Evolutionary conservation across 92 coral and sea anemone species (phyloP).

Genomic region (Galaxea fascicularis): DNA sequence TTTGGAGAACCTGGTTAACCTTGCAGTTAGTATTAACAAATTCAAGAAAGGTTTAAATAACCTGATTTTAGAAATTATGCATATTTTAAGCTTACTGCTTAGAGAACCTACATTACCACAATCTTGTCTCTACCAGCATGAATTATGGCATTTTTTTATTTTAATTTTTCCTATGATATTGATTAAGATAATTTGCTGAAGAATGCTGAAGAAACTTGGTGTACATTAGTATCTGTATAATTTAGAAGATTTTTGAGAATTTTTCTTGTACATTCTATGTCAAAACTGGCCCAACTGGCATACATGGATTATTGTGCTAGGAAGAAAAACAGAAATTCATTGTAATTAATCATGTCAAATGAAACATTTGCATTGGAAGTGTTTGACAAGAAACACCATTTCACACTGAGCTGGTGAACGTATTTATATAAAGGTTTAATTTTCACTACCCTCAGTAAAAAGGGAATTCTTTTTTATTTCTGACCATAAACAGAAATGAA

Average conservation of each 20-base stretch:
- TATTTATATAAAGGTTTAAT: not conserved
- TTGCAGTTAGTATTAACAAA: not conserved
- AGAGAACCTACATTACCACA: not conserved
- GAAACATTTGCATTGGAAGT: conserved; percentile 26
- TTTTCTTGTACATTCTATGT: not conserved
- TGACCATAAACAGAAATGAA: not conserved
- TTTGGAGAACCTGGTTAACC: conserved; percentile 37
- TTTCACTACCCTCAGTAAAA: not conserved
- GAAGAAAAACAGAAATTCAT: conserved; percentile 4
- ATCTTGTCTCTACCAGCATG: conserved; percentile 13
- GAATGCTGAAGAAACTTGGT: not conserved
- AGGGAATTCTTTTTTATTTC: not conserved
- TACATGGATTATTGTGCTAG: not conserved
- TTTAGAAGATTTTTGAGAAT: not conserved
- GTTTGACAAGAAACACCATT: not conserved
- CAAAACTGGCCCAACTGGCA: not conserved
- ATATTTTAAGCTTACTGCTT: not conserved
- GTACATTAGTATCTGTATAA: not conserved
- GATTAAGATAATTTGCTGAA: not conserved
- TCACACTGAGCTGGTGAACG: not conserved
- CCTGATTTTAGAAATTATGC: not conserved
- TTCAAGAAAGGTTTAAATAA: not conserved
- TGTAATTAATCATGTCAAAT: conserved; percentile 17
- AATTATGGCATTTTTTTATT: not conserved
- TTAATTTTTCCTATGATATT: too few relatives aligned